Evolutionary conservation across 92 coral and sea anemone genomes (phyloP), one percentile per base, ranked within the genome.

Genomic region (Blastomussa wellsi): DNA sequence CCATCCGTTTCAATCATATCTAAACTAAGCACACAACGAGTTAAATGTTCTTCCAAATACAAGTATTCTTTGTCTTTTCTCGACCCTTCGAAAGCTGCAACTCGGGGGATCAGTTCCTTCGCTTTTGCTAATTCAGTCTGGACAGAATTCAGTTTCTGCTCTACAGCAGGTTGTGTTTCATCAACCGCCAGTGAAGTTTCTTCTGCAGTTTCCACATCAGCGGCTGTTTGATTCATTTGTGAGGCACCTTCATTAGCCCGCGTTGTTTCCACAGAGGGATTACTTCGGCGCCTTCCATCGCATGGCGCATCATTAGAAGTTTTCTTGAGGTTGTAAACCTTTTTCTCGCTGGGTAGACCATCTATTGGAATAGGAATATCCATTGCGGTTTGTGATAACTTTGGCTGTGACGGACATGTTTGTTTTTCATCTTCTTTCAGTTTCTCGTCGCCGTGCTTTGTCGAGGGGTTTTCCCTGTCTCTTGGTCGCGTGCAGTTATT

Each of bases 21-120:
- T 75, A 90, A 72, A 7, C 74, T 69, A 68, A 90, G 76, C 82
- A 90, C 62, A 51, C 91, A 87, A 9, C 79, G 82, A 37, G 86
- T 80, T 67, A 90, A 82, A 24, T 81, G 88, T 78, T 90, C 93
- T 24, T 90, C 91, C 70, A 90, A 78, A 52, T 85, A 90, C 31
- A 88, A 31, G 57, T 55, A 87, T 59, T 90, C 91, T 66, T 82
- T 87, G 69, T 86, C 91, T 20, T 76, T 28, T 17, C 55, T 67
- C 11, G 59, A 53, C 3, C 93, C 93, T 65, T 48, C 31, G 64
- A 90, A 90, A 42, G 53, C 81, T 24, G 48, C 38, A 22, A 90
- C 77, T 38, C 91, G 88, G 24, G 74, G 81, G 29, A 32, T 20
- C 12, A 90, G 88, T 79, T 77, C 88, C 41, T 68, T 78, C 1